Conservation (phyloP, 37 sponge, comb jelly and placozoan genomes). For the Bolinopsis microptera region DNA sequence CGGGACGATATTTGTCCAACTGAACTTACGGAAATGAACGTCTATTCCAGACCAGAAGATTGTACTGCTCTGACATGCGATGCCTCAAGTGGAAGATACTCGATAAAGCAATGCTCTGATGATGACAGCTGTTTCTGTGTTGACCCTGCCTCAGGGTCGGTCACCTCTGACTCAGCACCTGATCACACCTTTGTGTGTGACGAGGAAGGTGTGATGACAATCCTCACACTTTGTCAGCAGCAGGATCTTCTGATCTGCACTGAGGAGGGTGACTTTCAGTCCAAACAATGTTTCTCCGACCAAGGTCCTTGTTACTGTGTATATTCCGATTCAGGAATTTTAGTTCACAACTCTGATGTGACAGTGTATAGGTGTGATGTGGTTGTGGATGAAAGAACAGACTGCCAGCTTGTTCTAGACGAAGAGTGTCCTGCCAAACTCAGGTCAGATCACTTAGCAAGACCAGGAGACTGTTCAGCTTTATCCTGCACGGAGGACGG, state of each 20-base stretch:
- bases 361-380: neutral
- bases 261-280: neutral
- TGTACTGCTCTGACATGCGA: neutral
- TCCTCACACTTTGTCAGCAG: slow-evolving; percentile 10
- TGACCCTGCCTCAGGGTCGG: neutral
- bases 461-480: neutral
- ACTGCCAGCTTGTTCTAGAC: slow-evolving; percentile 3
- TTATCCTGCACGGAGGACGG: slow-evolving; percentile 7
- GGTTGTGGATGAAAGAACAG: neutral
- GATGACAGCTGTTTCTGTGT: slow-evolving; percentile 25
- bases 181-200: slow-evolving; percentile 41
- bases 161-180: neutral
- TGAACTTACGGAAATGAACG: neutral
- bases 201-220: neutral
- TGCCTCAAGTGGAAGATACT: neutral
- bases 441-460: neutral
- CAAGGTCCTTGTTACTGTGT: slow-evolving; percentile 17
- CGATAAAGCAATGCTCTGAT: neutral
- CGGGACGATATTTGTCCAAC: slow-evolving; percentile 3
- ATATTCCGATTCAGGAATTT: neutral
- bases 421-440: neutral
- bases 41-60: neutral
- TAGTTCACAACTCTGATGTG: neutral
- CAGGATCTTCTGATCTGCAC: neutral
- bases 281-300: slow-evolving; percentile 1